These are phyloP conservation scores for Australoheros scitulus DNA, from an alignment of 2,113 vertebrate genomes.

Conservation along the genomic window DNA sequence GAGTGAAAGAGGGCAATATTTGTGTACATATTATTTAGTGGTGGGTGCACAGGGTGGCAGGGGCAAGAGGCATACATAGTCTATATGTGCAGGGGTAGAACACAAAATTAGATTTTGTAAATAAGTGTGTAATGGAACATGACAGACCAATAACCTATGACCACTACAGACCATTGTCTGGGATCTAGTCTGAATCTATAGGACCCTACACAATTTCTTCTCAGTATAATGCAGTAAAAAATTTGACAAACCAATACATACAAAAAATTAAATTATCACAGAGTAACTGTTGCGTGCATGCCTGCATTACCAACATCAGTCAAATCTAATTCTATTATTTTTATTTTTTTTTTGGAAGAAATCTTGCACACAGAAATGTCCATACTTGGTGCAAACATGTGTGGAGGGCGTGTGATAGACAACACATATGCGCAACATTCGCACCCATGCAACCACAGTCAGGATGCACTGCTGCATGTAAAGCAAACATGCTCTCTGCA, in stretches of 20 bases:
- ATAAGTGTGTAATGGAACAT: slow-evolving; percentile 39
- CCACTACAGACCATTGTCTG: slow-evolving; percentile 53
- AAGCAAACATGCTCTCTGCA: slow-evolving; percentile 13
- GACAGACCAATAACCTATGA: slow-evolving; percentile 40
- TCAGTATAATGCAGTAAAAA: slow-evolving; percentile 28
- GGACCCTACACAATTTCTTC: slow-evolving; percentile 29
- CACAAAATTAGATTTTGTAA: slow-evolving; percentile 39
- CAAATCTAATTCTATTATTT: slow-evolving; percentile 32
- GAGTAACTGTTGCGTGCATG: slow-evolving; percentile 47
- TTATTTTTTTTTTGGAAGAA: slow-evolving; percentile 41
- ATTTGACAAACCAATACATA: slow-evolving; percentile 16
- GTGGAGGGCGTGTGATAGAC: slow-evolving; percentile 25
- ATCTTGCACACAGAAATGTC: slow-evolving; percentile 30
- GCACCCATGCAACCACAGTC: slow-evolving; percentile 20
- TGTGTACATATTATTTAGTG: slow-evolving; percentile 60
- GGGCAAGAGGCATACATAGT: slow-evolving; percentile 45
- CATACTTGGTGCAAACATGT: slow-evolving; percentile 28
- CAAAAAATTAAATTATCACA: slow-evolving; percentile 21
- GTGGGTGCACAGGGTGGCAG: slow-evolving; percentile 32
- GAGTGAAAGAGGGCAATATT: slow-evolving; percentile 54
- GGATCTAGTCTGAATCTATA: slow-evolving; percentile 42
- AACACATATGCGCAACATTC: slow-evolving; percentile 27
- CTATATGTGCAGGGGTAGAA: slow-evolving; percentile 42
- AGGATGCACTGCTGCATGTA: slow-evolving; percentile 11
- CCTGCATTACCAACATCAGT: slow-evolving; percentile 36